Evolutionary conservation across 2,888 invertebrate species (phyloP).

Genomic region (Machimus rusticus): DNA sequence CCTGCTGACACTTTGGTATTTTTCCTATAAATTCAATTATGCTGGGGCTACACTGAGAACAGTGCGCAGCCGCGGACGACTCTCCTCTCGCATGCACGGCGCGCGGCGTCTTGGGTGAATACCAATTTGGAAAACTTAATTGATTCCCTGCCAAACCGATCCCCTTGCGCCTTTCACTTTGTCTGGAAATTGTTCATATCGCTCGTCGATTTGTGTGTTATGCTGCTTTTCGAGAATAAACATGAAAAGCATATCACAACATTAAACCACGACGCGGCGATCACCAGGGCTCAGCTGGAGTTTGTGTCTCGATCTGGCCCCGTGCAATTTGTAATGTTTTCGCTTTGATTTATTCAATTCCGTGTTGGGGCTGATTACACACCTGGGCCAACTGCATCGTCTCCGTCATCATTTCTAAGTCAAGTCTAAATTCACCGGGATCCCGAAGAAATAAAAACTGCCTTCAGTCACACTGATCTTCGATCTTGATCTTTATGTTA

Average conservation of each 20-base stretch:
- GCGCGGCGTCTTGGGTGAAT: neutral
- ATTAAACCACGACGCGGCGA: neutral
- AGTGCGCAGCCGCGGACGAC: neutral
- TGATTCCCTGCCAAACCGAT: constrained; percentile 12
- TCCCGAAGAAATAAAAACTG: neutral
- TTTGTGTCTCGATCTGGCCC: neutral
- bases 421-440: neutral
- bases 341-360: constrained; percentile 22
- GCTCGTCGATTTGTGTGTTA: neutral
- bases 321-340: constrained; percentile 23
- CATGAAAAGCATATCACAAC: neutral
- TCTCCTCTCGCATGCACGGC: neutral
- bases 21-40: constrained; percentile 23
- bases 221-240: neutral
- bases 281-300: neutral
- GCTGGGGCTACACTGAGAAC: neutral
- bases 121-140: constrained; percentile 35
- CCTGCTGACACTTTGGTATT: constrained; percentile 20
- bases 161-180: constrained; percentile 27
- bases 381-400: neutral
- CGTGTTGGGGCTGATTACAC: neutral
- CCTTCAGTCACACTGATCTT: neutral
- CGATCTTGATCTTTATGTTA: neutral
- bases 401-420: neutral
- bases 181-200: neutral